These are phyloP conservation scores for Heliopora coerulea DNA, from an alignment of 92 coral and sea anemone genomes.

Conservation along the genomic window DNA sequence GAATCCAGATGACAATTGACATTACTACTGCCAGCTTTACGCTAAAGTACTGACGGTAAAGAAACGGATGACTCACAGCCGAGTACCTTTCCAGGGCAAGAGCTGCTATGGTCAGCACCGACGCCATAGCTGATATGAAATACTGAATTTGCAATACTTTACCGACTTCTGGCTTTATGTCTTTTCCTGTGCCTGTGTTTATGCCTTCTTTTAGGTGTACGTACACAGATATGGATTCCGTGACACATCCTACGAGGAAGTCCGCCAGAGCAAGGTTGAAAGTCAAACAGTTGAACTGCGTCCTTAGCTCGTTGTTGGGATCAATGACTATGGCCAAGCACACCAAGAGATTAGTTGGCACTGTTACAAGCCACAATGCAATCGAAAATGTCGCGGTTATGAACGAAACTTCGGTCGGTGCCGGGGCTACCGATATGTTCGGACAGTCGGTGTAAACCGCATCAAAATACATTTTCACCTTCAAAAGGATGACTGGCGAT, in stretches of 20 bases:
- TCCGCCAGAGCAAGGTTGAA: conserved; percentile 77
- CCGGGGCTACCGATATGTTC: not conserved
- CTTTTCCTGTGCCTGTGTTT: not conserved
- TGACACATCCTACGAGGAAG: conserved; percentile 65
- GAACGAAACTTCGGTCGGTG: conserved; percentile 69
- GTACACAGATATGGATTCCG: conserved; percentile 71
- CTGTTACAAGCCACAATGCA: conserved; percentile 54
- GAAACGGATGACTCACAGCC: conserved; percentile 54
- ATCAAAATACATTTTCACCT: too few relatives aligned
- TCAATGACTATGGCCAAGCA: conserved; percentile 73
- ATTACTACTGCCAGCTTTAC: not conserved
- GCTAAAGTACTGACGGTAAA: conserved; percentile 16
- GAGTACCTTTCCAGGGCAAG: conserved; percentile 68
- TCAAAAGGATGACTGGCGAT: too few relatives aligned
- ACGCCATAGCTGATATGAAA: conserved; percentile 67
- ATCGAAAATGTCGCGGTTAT: conserved; percentile 63
- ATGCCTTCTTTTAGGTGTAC: conserved; percentile 71
- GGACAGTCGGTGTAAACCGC: too few relatives aligned
- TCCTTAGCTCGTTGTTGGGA: conserved; percentile 72
- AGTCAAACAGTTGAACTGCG: conserved; percentile 70
- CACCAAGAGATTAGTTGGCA: conserved; percentile 76
- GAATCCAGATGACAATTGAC: not conserved
- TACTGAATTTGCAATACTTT: conserved; percentile 57
- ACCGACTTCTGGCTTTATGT: not conserved
- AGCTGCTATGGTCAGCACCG: conserved; percentile 65